These are phyloP conservation scores for Pseudococcus longispinus DNA, from an alignment of 2,888 invertebrate genomes.

Conservation along the genomic window DNA sequence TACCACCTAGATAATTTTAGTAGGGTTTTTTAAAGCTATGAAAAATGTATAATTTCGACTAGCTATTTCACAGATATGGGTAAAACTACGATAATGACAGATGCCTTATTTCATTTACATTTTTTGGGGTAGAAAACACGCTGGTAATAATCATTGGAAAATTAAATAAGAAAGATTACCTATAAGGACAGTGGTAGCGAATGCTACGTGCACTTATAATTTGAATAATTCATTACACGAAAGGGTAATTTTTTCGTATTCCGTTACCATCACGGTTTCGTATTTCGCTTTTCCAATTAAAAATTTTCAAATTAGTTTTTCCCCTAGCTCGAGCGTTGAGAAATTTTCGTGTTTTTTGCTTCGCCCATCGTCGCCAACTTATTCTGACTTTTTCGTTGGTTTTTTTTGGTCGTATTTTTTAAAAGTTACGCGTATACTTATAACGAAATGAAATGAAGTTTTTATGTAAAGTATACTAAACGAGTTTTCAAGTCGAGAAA, in stretches of 20 bases:
- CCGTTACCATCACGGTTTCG: neutral
- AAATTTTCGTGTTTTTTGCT: neutral
- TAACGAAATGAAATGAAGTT: neutral
- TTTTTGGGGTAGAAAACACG: neutral
- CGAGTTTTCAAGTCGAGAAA: neutral
- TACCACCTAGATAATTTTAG: neutral
- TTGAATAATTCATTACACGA: constrained; percentile 24
- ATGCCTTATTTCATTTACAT: neutral
- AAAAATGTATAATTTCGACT: neutral
- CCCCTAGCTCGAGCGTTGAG: neutral
- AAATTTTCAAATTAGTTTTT: neutral
- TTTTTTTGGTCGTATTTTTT: neutral
- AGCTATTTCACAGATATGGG: neutral
- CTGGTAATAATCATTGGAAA: neutral
- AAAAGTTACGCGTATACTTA: neutral
- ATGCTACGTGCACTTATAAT: neutral
- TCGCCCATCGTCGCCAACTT: neutral
- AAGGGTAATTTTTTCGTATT: neutral
- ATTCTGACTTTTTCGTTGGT: neutral
- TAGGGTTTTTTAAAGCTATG: neutral
- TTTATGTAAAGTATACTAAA: constrained; percentile 11
- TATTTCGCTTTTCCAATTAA: neutral
- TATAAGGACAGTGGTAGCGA: neutral
- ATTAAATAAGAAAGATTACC: neutral
- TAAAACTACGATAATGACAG: neutral